Evolutionary conservation across 2,113 vertebrate genomes (phyloP).

Genomic region (Mellivora capensis): DNA sequence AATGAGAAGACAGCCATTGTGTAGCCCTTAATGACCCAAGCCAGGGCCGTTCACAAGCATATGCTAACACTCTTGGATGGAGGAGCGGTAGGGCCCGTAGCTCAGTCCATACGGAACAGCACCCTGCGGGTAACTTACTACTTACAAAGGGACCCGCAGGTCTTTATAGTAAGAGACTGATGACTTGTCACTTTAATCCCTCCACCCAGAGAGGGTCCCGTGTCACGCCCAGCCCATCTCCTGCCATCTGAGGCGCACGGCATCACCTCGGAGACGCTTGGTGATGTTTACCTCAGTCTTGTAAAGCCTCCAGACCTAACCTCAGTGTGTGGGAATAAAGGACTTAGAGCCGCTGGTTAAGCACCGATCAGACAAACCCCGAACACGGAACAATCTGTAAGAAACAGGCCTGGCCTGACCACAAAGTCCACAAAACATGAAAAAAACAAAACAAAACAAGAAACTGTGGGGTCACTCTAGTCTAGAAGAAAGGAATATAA

Average conservation of each 20-base stretch:
- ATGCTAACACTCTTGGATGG: rapidly evolving
- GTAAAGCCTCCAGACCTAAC: neutral
- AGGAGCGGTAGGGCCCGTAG: rapidly evolving
- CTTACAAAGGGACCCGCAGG: rapidly evolving
- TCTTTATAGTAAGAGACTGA: rapidly evolving
- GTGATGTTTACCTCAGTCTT: neutral
- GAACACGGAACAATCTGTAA: rapidly evolving
- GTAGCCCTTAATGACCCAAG: neutral
- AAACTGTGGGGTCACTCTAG: rapidly evolving
- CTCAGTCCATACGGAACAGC: rapidly evolving
- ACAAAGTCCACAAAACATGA: neutral
- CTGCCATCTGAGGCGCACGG: neutral
- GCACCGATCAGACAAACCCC: too few relatives aligned
- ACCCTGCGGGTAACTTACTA: rapidly evolving
- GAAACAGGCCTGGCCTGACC: neutral
- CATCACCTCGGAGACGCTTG: rapidly evolving
- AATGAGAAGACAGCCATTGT: neutral
- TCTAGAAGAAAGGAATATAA: rapidly evolving
- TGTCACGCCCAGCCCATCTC: rapidly evolving
- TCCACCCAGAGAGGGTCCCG: rapidly evolving
- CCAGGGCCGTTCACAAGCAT: rapidly evolving
- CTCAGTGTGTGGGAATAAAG: neutral
- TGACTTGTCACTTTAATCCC: rapidly evolving
- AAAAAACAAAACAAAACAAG: neutral
- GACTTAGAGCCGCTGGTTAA: too few relatives aligned